Evolutionary conservation across 2,888 invertebrate species (phyloP).

Genomic region (Drosophila prostipennis): DNA sequence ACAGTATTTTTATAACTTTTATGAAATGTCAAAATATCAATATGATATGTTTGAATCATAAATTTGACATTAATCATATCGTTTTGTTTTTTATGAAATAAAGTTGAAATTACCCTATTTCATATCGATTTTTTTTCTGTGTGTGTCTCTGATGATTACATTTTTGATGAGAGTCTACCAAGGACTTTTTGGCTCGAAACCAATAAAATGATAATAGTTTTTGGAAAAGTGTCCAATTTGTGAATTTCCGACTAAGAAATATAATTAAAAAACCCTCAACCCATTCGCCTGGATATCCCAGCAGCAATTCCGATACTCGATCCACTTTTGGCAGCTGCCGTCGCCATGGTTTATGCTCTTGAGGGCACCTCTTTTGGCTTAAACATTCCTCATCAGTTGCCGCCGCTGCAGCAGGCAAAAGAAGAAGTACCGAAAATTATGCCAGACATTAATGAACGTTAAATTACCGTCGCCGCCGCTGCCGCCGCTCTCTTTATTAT

Average conservation of each 20-base stretch:
- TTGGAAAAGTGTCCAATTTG: slow-evolving; percentile 1
- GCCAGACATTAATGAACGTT: slow-evolving; percentile 59
- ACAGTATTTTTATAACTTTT: too few species aligned
- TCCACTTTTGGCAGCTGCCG: slow-evolving; percentile 37
- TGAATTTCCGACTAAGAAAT: slow-evolving; percentile 2
- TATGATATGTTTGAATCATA: too few species aligned
- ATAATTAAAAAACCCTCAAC: slow-evolving; percentile 11
- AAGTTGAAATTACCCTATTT: too few species aligned
- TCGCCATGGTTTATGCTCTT: slow-evolving; percentile 9
- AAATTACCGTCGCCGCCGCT: slow-evolving; percentile 49
- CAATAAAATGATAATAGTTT: slow-evolving; percentile 6
- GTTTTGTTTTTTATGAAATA: too few species aligned
- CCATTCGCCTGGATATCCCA: neutral
- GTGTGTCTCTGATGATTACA: too few species aligned
- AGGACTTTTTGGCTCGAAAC: too few species aligned
- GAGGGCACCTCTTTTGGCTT: slow-evolving; percentile 18
- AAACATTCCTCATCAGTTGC: slow-evolving; percentile 34
- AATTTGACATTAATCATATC: too few species aligned
- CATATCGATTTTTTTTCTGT: too few species aligned
- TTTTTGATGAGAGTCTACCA: too few species aligned
- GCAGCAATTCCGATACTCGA: slow-evolving; percentile 2
- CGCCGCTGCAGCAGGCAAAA: slow-evolving; percentile 9
- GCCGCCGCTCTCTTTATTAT: slow-evolving; percentile 56
- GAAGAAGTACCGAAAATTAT: slow-evolving; percentile 60
- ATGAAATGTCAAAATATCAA: too few species aligned